Base-by-base conservation (phyloP, 1,140 invertebrate species). In the Megathymus violae region DNA sequence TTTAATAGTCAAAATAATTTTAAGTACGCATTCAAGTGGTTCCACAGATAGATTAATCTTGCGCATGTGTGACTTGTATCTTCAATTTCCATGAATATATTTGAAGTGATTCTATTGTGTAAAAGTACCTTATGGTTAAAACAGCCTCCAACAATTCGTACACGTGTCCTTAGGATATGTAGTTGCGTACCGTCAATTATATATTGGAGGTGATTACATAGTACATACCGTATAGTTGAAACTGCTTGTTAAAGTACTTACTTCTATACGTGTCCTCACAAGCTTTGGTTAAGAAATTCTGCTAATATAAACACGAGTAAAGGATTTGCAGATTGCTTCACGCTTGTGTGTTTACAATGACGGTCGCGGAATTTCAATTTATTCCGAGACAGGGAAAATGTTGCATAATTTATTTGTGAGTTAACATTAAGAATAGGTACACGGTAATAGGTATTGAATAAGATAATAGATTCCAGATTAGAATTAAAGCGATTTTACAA, bases 391-490 rank as follows among this genome's bases (percentile, higher is more conserved):
- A 44, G 27, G 41, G 15, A n/a, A 46, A 54, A 58, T 34, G 54
- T 58, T 58, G 54, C 54, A 58, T 58, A 46, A 58, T 58, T 58
- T 59, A 59, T 58, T 44, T 46, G 54, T 58, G 22, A 34, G 10
- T 10, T 46, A 54, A 38, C 19, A 38, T 13, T 43, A 41, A 27
- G 36, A 52, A 52, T 40, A 40, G 17, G 51, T 54, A 22, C 15
- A 36, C 38, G 40, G 17, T 27, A 41, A 19, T 43, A 54, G 51
- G 43, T 54, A 43, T 52, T 41, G 19, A 41, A 36, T 43, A 54
- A 54, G 51, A 43, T 43, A 54, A 9, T 6, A 41, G 17, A 16
- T n/a, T 40, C 15, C 22, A 11, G 13, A 16, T 15, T 19, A 19
- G 4, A 4, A 52, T 19, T 40, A 22, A 41, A 25, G 27, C n/a